phyloP scores from a whole-genome alignment of 2,113 vertebrate species.

The Alces alces region DNA sequence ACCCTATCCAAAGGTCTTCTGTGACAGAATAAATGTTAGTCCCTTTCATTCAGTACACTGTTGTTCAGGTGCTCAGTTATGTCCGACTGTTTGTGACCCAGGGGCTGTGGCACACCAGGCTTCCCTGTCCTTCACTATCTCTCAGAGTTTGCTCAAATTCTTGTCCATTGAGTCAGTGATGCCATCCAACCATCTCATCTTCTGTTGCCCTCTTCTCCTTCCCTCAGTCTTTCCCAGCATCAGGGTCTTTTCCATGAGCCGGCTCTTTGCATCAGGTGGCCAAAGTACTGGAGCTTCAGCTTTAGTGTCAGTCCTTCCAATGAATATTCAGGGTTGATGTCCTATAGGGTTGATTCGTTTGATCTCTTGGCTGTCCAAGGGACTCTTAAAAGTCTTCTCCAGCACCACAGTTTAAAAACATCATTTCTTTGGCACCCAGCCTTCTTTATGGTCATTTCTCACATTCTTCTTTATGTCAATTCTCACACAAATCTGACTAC shows the following conservation, averaged over 20 bases:
- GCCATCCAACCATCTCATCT: not conserved
- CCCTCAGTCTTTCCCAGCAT: not conserved
- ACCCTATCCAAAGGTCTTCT: not conserved
- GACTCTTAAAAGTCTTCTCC: not conserved
- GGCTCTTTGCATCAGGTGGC: not conserved
- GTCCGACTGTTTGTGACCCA: not conserved
- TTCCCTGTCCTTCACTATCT: not conserved
- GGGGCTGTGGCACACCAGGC: not conserved
- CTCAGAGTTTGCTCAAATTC: not conserved
- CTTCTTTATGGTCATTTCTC: not conserved
- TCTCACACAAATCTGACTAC: not conserved
- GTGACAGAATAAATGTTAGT: not conserved
- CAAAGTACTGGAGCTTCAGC: not conserved
- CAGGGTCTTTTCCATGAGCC: not conserved
- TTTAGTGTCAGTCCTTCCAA: not conserved
- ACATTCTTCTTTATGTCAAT: not conserved
- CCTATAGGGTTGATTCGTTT: not conserved
- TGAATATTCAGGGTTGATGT: not conserved
- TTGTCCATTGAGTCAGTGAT: not conserved
- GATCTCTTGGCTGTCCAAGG: not conserved
- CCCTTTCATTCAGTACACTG: not conserved
- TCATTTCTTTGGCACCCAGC: not conserved
- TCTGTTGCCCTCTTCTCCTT: not conserved
- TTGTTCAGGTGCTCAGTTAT: not conserved
- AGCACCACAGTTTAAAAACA: not conserved